Base-by-base conservation (phyloP, 1,140 invertebrate genomes). In the Drosophila nigromelanica region DNA sequence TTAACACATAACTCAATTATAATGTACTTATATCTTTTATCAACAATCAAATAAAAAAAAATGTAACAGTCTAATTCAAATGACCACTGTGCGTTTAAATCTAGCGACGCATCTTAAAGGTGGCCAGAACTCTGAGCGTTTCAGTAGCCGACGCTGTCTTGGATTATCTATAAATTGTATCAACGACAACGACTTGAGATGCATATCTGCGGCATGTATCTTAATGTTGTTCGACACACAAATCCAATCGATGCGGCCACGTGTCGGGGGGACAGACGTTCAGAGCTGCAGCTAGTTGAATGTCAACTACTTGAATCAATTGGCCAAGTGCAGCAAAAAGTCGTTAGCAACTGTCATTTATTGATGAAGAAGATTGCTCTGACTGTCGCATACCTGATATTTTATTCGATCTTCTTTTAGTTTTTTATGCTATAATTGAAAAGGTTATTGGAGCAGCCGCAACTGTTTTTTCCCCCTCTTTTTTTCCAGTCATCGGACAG, bases 141-240 rank as follows among this genome's bases (percentile, higher is more conserved):
- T 51, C 78, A 77, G 78, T 77, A 80, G 64, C 69, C 21, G 47
- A 15, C 21, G 35, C 15, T 33, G 61, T 39, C 69, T 82, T 76
- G 68, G 54, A 83, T 80, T 89, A 89, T 86, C 82, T 83, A 70
- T 82, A 78, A 86, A 86, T 87, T 79, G 82, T 82, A 86, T 89
- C 83, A 64, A 45, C 74, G 51, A 33, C 63, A 15, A 21, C 40
- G 64, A 39, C 7, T 37, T 8, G 18, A 56, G 64, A 87, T 80
- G 62, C 64, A 77, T 86, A 89, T 82, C 83, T 82, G 24, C 15
- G 10, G 43, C 63, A 55, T 78, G 83, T 67, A 82, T 74, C 81
- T 87, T 75, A 66, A 81, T 83, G 80, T 59, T 76, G 51, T 30
- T 50, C 60, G 40, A 67, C 56, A 81, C 42, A 73, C 37, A 15